These are phyloP conservation scores for Barbus barbus DNA, from an alignment of 2,113 vertebrate species.

Conservation along the genomic window DNA sequence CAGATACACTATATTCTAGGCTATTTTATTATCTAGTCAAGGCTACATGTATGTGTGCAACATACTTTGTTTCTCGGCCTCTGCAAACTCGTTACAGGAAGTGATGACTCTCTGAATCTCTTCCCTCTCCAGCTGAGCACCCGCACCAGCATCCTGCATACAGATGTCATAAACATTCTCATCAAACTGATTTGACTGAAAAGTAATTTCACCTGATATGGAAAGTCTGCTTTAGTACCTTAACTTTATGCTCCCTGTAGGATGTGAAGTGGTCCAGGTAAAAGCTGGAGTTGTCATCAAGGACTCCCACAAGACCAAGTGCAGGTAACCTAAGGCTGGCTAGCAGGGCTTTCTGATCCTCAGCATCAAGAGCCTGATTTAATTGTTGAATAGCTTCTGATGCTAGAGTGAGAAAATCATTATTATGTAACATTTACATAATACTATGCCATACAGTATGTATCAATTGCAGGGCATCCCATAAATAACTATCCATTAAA, in stretches of 20 bases:
- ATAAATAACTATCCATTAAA: background rate
- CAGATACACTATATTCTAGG: background rate
- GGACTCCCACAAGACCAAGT: constrained; percentile 76
- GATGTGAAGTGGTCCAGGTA: constrained; percentile 79
- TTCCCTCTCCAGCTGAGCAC: constrained; percentile 77
- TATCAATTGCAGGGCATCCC: background rate
- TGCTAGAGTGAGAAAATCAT: constrained; percentile 68
- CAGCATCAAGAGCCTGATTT: constrained; percentile 75
- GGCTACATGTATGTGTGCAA: background rate
- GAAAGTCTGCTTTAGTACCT: constrained; percentile 60
- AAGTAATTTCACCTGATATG: background rate
- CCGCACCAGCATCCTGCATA: constrained; percentile 75
- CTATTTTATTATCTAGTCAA: background rate
- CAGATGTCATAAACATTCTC: background rate
- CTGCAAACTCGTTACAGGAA: constrained; percentile 82
- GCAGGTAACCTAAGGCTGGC: constrained; percentile 72
- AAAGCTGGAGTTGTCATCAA: constrained; percentile 72
- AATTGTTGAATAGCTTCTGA: constrained; percentile 75
- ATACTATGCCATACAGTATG: background rate
- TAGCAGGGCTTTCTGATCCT: constrained; percentile 75
- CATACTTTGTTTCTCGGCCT: constrained; percentile 83
- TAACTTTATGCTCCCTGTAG: constrained; percentile 78
- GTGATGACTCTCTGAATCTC: constrained; percentile 85
- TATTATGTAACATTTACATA: background rate
- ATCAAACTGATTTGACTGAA: background rate